Conservation (phyloP, 2,888 invertebrate species). For the Chelonus formosanus region DNA sequence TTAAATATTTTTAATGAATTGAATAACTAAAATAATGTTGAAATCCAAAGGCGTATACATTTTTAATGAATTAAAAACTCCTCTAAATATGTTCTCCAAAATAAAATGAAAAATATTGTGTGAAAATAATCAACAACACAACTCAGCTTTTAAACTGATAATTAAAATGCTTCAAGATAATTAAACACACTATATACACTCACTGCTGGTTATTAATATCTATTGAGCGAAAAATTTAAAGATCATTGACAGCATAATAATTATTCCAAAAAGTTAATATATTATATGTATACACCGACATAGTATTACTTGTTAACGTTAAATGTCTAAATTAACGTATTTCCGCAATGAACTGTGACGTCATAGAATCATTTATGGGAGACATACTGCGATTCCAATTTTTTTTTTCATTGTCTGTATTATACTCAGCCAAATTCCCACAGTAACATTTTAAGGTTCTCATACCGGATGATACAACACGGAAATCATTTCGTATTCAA, state of each 20-base stretch:
- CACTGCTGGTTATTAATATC: no score
- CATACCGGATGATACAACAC: neutral
- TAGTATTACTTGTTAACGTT: constrained; percentile 33
- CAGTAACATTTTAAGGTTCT: constrained; percentile 14
- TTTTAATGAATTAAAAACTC: no score
- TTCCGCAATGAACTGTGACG: constrained; percentile 58
- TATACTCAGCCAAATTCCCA: constrained; percentile 47
- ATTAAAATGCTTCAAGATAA: no score
- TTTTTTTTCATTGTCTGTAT: constrained; percentile 47
- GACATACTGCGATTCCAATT: constrained; percentile 36
- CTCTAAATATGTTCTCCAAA: no score
- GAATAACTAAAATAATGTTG: no score
- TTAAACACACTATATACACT: no score
- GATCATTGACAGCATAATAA: constrained; percentile 1
- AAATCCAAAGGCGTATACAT: no score
- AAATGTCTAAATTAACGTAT: constrained; percentile 54
- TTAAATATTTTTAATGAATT: no score
- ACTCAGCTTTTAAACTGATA: no score
- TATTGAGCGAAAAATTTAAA: no score
- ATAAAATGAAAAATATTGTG: no score
- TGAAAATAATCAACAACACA: no score
- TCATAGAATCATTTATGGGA: constrained; percentile 50
- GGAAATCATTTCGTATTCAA: neutral
- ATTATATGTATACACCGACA: constrained; percentile 12
- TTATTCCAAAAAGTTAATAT: neutral